Base-by-base conservation (phyloP, 2,113 vertebrate genomes). In the Barnardius zonarius region DNA sequence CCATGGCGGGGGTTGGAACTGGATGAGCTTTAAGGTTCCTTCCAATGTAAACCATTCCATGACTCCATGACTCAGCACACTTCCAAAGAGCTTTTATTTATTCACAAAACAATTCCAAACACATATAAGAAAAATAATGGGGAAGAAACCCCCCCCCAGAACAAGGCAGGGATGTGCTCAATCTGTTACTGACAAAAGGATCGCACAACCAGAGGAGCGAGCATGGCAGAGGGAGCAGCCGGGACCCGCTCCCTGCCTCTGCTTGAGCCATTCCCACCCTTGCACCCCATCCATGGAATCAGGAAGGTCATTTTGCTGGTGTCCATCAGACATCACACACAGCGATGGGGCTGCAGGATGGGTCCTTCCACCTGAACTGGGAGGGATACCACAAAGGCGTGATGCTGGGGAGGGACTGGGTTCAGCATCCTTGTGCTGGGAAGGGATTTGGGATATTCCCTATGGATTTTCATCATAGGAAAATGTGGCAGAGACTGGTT, bases 81-180 rank as follows among this genome's bases (percentile, higher is more conserved):
- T 64, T 91, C 52, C 51, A 75, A 81, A 87, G 83, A 64, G 61
- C 35, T 92, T 96, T 96, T 97, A 87, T 96, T 87, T 96, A 94
- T 95, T 95, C 95, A 93, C 88, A 96, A 88, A 93, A 92, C 84
- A 89, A 80, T 44, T 43, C 46, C 90, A 68, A 73, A 77, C 55
- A 73, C 11, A 5, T 30, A 27, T 44, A 69, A 89, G 91, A 90
- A 88, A 94, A 88, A 88, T 66, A 70, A 30, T 0, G 2, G 9
- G 10, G 20, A 20, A 28, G 15, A 78, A 52, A 3, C 17, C 41
- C 61, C 10, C 39, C 39, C 39, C 39, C 8, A 18, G 4, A 35
- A 35, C 59, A 61, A 27, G 43, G 31, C 39, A 54, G 62, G 64
- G 75, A 79, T 44, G 39, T 3, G 68, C 89, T 82, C 89, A 28